These are phyloP conservation scores for Accipiter virgatus DNA, from an alignment of 2,113 vertebrate genomes.

Conservation along the genomic window DNA sequence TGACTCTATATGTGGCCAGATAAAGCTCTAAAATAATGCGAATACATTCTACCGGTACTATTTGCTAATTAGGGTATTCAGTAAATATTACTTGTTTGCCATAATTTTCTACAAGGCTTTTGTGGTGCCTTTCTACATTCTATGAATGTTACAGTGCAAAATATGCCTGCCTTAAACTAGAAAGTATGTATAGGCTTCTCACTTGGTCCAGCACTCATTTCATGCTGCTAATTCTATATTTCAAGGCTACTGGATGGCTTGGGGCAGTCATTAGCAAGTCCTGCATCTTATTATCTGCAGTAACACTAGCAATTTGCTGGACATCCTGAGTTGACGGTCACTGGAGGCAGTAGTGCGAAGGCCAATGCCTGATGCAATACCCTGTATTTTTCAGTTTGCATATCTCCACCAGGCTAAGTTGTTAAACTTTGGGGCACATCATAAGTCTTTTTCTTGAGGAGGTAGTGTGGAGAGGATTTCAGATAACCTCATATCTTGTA, in stretches of 20 bases:
- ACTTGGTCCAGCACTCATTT: background rate
- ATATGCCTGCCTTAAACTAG: background rate
- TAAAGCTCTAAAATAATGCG: background rate
- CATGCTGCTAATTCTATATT: background rate
- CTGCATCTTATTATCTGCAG: background rate
- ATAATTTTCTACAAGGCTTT: background rate
- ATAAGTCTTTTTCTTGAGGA: background rate
- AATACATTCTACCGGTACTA: background rate
- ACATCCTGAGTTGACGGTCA: background rate
- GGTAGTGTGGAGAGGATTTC: background rate
- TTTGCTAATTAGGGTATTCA: background rate
- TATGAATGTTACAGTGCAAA: background rate
- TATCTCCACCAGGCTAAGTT: background rate
- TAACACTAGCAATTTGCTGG: background rate
- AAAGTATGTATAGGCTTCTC: background rate
- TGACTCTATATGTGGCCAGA: background rate
- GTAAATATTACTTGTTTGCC: background rate
- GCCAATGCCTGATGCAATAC: background rate
- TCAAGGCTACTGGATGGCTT: background rate
- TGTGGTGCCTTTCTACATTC: background rate
- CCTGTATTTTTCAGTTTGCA: background rate
- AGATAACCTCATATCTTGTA: background rate
- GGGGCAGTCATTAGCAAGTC: background rate
- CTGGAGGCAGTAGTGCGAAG: background rate
- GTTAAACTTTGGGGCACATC: background rate